A percentile compares a stretch with the other conserved stretches of the same genome.
phyloP scores from a whole-genome alignment of 2,113 vertebrate genomes.

The Alligator sinensis region DNA sequence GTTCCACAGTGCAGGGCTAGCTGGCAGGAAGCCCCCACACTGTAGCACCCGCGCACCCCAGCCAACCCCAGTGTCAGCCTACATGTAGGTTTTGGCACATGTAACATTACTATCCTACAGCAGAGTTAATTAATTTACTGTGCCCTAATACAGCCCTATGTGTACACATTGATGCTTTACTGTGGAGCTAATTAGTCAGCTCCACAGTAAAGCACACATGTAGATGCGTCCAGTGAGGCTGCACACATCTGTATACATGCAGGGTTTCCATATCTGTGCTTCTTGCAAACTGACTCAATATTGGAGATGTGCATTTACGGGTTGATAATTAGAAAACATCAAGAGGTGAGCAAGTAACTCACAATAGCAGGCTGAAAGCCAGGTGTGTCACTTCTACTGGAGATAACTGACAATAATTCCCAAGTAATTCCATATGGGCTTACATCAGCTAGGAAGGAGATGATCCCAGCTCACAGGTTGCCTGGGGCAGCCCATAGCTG shows the following conservation, averaged over 20 bases:
- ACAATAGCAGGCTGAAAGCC: not conserved
- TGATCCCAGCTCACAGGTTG: not conserved
- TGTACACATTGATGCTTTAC: too few relatives aligned
- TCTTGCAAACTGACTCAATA: not conserved
- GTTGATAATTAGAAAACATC: too few relatives aligned
- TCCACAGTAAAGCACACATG: too few relatives aligned
- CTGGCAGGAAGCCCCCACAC: too few relatives aligned
- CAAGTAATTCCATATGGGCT: not conserved
- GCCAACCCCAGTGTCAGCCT: too few relatives aligned
- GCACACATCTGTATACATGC: not conserved
- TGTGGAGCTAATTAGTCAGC: too few relatives aligned
- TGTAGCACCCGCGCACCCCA: too few relatives aligned
- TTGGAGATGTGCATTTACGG: not conserved
- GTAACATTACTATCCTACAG: too few relatives aligned
- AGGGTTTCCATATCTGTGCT: constrained; percentile 5
- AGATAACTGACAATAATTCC: not conserved
- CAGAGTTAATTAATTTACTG: too few relatives aligned
- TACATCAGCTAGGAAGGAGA: not conserved
- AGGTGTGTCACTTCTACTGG: not conserved
- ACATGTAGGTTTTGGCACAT: too few relatives aligned
- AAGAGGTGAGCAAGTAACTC: not conserved
- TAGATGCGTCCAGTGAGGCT: not conserved
- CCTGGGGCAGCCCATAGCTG: not conserved
- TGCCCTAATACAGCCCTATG: too few relatives aligned
- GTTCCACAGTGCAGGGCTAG: too few relatives aligned